A percentile compares a stretch with the other conserved stretches of the same genome.
Evolutionary conservation across 1,140 invertebrate genomes (phyloP).

Genomic region (Meteorus sp.): DNA sequence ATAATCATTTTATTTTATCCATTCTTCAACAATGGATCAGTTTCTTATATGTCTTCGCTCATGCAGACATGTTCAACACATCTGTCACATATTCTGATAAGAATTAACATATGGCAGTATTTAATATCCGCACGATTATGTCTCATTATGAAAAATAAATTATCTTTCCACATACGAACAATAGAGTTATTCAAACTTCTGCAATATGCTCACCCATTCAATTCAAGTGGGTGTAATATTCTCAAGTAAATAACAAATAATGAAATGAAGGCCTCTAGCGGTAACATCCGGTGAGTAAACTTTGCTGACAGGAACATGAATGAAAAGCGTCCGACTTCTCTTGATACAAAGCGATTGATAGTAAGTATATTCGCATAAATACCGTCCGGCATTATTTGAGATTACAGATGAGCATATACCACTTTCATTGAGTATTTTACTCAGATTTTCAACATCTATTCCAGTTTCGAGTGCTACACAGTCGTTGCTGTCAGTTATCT

Average conservation of each 20-base stretch:
- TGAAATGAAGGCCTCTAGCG: constrained; percentile 60
- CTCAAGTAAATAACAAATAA: constrained; percentile 52
- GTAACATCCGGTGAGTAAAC: constrained; percentile 59
- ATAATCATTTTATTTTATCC: too few species aligned
- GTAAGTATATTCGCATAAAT: constrained; percentile 71
- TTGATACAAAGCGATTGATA: constrained; percentile 66
- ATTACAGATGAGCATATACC: constrained; percentile 39
- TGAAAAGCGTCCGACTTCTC: constrained; percentile 62
- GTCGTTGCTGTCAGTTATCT: constrained; percentile 42
- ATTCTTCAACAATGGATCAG: too few species aligned
- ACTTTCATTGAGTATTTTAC: constrained; percentile 52
- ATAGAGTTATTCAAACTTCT: too few species aligned
- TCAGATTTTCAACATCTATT: constrained; percentile 52
- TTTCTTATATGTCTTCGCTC: too few species aligned
- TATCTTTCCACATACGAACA: too few species aligned
- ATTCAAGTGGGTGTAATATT: neutral
- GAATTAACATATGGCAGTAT: too few species aligned
- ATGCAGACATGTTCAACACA: too few species aligned
- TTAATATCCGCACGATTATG: too few species aligned
- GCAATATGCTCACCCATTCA: neutral
- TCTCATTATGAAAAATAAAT: too few species aligned
- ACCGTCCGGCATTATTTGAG: constrained; percentile 62
- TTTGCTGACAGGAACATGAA: constrained; percentile 67
- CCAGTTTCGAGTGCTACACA: constrained; percentile 50
- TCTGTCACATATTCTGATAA: too few species aligned